These are phyloP conservation scores for Chaetura pelagica DNA, from an alignment of 2,113 vertebrate genomes.

Conservation along the genomic window DNA sequence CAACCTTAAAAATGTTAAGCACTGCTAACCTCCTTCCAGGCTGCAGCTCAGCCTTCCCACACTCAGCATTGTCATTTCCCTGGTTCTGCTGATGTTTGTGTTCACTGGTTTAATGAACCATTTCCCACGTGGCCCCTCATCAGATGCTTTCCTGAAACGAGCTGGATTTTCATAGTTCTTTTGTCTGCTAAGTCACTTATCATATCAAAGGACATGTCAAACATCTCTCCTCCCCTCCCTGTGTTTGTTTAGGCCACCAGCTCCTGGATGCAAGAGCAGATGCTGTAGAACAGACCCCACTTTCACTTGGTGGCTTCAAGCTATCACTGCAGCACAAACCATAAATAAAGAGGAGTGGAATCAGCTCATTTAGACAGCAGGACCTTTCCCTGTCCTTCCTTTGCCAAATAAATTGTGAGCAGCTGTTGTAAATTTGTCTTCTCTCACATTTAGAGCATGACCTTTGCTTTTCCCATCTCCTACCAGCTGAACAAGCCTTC, in stretches of 20 bases:
- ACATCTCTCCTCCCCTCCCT: background rate
- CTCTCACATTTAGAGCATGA: background rate
- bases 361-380: background rate
- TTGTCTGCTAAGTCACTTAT: background rate
- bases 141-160: background rate
- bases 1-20: slow-evolving; percentile 25
- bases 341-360: background rate
- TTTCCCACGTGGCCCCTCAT: background rate
- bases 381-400: background rate
- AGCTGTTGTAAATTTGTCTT: background rate
- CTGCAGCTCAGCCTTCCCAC: background rate
- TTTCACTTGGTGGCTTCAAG: background rate
- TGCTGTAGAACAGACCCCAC: background rate
- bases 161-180: background rate
- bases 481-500: background rate
- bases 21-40: slow-evolving; percentile 39
- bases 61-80: background rate
- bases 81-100: background rate
- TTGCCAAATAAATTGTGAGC: background rate
- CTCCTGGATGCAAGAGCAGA: background rate
- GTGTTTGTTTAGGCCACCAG: background rate
- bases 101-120: slow-evolving; percentile 10
- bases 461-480: background rate
- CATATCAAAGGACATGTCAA: background rate
- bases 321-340: background rate